Evolutionary conservation across 2,113 vertebrate genomes (phyloP).

Genomic region (Marcusenius ussheri): DNA sequence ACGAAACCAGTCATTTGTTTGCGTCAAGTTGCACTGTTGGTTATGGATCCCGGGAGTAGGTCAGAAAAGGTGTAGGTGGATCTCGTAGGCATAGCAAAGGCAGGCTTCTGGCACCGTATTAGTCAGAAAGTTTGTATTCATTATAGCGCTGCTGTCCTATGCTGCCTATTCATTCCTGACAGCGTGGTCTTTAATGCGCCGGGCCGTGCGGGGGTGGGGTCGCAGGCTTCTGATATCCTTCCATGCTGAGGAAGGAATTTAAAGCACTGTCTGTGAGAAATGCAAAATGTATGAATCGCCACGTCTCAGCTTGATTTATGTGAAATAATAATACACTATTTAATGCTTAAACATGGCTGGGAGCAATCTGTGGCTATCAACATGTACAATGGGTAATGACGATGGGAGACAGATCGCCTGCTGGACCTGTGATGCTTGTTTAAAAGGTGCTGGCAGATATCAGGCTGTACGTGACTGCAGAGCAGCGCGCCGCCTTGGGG

Average conservation of each 20-base stretch:
- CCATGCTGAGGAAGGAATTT: slow-evolving; percentile 69
- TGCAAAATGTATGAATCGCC: slow-evolving; percentile 87
- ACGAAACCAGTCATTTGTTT: background rate
- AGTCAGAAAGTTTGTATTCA: background rate
- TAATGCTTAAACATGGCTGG: slow-evolving; percentile 89
- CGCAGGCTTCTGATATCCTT: slow-evolving; percentile 54
- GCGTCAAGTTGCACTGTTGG: background rate
- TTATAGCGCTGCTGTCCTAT: background rate
- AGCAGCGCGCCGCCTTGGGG: slow-evolving; percentile 76
- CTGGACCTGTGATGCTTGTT: slow-evolving; percentile 79
- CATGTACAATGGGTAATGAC: slow-evolving; percentile 83
- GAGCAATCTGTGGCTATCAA: slow-evolving; percentile 75
- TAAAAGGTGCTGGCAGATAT: slow-evolving; percentile 82
- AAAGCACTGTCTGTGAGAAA: slow-evolving; percentile 78
- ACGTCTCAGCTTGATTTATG: slow-evolving; percentile 82
- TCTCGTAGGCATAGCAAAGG: background rate
- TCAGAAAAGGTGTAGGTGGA: background rate
- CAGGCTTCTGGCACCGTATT: background rate
- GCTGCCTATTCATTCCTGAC: background rate
- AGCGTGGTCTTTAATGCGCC: background rate
- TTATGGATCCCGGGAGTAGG: background rate
- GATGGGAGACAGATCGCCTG: slow-evolving; percentile 79
- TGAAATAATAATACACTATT: slow-evolving; percentile 90
- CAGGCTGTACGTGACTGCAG: slow-evolving; percentile 82
- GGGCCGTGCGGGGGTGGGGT: slow-evolving; percentile 55